Base-by-base conservation (phyloP, 2,888 invertebrate species). In the Trichogramma evanescens region DNA sequence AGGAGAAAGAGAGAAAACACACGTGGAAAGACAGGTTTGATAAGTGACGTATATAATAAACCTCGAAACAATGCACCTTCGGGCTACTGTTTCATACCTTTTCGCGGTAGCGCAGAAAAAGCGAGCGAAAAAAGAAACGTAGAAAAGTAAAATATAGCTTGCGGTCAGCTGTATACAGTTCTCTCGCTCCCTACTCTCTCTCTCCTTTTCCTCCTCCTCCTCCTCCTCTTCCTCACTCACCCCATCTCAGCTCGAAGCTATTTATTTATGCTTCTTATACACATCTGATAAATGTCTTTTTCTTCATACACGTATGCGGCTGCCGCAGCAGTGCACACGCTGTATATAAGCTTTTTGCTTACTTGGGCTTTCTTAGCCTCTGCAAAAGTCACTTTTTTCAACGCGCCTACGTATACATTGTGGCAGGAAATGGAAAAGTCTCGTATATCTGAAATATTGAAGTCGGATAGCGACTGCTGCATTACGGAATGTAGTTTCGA, bases 341-440 rank as follows among this genome's bases (percentile, higher is more conserved):
- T 40, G 40, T 55, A n/a, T 4, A 48, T 52, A 43, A 50, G 41
- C 52, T 42, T 44, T 4, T 40, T 9, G 39, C 43, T 13, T 39
- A n/a, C 49, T 54, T 13, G 39, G 2, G 13, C 42, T 52, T 26
- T 54, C 53, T 49, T 41, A 6, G 48, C 44, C 13, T 4, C 4
- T 26, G 10, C 44, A 6, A 26, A 26, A 26, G 26, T 26, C 26
- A 26, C 26, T 26, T 26, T 26, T 26, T 26, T 26, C 26, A 26
- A 26, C 26, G 26, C 26, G 26, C 26, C 26, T 26, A 26, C 26
- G 26, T 26, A 26, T 26, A 26, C 26, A 26, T 26, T 26, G 39
- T 39, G 50, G 13, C 45, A 50, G 59, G 40, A 64, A 64, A 64
- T 64, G 64, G 64, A 64, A 64, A 62, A 64, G 62, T 64, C 64